A percentile compares a stretch with the other conserved stretches of the same genome.
phyloP scores from a whole-genome alignment of 2,797 vertebrate species.

The Sebastes vulpes region DNA sequence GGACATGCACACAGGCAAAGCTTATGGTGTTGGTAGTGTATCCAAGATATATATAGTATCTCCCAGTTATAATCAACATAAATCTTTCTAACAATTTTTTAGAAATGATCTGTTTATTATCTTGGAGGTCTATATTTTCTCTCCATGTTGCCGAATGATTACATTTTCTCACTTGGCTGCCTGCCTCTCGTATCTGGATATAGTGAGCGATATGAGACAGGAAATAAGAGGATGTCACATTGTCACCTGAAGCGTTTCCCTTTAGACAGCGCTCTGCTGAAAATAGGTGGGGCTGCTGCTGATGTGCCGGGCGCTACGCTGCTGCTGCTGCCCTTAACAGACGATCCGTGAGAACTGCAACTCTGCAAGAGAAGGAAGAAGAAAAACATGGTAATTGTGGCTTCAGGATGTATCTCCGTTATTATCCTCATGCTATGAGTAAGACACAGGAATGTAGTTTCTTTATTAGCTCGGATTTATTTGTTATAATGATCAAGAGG shows the following conservation, averaged over 20 bases:
- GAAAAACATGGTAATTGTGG: constrained; percentile 1
- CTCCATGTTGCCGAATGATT: constrained; percentile 51
- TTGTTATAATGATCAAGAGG: neutral
- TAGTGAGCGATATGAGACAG: constrained; percentile 37
- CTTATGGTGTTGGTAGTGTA: neutral
- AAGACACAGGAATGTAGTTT: neutral
- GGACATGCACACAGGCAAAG: neutral
- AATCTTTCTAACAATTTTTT: constrained; percentile 17
- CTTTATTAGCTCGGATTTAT: neutral
- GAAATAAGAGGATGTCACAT: constrained; percentile 43
- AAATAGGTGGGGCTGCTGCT: constrained; percentile 61
- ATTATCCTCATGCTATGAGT: neutral
- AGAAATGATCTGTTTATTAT: constrained; percentile 54
- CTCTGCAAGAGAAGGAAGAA: constrained; percentile 66
- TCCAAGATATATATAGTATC: constrained; percentile 15
- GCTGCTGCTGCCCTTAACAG: constrained; percentile 52
- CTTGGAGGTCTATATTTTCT: constrained; percentile 51
- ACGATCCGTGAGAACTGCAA: constrained; percentile 76
- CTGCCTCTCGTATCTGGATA: constrained; percentile 34
- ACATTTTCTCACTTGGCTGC: constrained; percentile 50
- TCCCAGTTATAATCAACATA: constrained; percentile 26
- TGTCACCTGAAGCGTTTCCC: constrained; percentile 86
- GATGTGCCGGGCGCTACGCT: constrained; percentile 56
- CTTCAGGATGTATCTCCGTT: neutral
- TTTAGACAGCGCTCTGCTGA: constrained; percentile 78